Evolutionary conservation across 2,888 invertebrate species (phyloP), one percentile per base, ranked within the genome.

Genomic region (Onthophagus sagittarius): DNA sequence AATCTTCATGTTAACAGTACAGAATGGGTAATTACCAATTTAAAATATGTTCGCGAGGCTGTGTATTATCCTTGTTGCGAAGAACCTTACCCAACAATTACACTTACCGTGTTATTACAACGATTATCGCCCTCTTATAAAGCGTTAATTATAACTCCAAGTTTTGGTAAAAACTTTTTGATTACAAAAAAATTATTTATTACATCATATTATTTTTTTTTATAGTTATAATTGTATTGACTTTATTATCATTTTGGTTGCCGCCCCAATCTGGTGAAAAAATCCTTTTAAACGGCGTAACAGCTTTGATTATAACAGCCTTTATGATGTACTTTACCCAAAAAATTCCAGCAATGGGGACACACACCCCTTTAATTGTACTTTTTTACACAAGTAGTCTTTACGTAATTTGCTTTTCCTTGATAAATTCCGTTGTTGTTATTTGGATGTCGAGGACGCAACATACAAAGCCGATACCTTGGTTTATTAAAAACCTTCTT

Each of bases 251-350:
- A 0, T 92, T 92, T 82, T 90, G 90, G 90, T 79, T 92, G 69
- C 91, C 92, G 0, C 90, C 91, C 0, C 88, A 89, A 78, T 88
- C 90, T 77, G 90, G 89, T 13, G 91, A 91, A 81, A 91, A 92
- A 82, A 86, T 92, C 15, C 82, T 89, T 11, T 81, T 91, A 14
- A 90, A 89, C 77, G 89, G 89, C 5, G 85, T 88, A 71, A 88
- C 89, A 6, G 87, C 89, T 11, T 80, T 92, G 0, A 86, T 91
- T 69, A 88, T 90, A 63, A 87, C 88, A n/a, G 83, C 90, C 14
- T 90, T 90, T 79, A 86, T 92, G 73, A 85, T 91, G 80, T 91
- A 90, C 82, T 90, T 92, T 79, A 87, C 89, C 0, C 87, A 88
- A 75, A 87, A 89, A 80, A 81, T 90, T 71, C 89, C 90, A 9